Conservation (phyloP, 2,888 invertebrate species). For the Willowsia nigromaculata region DNA sequence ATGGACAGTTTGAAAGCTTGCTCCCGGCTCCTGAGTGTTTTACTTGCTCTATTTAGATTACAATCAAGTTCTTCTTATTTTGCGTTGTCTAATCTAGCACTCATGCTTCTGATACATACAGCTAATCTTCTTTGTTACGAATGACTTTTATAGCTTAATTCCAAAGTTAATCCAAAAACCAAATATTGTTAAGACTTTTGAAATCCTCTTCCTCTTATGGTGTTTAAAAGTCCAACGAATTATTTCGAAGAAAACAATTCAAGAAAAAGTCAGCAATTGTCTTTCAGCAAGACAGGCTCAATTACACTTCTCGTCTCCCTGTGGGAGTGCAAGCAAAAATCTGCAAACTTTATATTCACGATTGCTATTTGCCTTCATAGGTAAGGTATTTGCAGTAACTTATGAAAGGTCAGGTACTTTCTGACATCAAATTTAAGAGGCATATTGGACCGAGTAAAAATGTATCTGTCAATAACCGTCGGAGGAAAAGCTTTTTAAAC, state of each 20-base stretch:
- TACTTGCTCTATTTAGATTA: slow-evolving; percentile 55
- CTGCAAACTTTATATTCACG: neutral
- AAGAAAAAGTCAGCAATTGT: no score
- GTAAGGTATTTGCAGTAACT: neutral
- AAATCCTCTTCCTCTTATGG: no score
- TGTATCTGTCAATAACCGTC: no score
- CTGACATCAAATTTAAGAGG: neutral
- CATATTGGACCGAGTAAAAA: no score
- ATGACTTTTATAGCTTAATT: slow-evolving; percentile 42
- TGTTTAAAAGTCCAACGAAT: no score
- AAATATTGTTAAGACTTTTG: neutral
- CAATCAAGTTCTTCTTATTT: neutral
- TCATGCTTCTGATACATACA: neutral
- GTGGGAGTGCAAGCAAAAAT: neutral
- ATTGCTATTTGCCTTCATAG: slow-evolving; percentile 20
- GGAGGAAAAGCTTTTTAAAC: neutral
- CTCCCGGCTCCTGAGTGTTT: neutral
- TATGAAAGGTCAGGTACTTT: slow-evolving; percentile 51
- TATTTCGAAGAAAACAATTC: no score
- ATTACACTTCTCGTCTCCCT: no score
- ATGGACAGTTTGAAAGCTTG: neutral
- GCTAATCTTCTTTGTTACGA: neutral
- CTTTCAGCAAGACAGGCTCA: no score
- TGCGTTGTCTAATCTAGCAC: neutral
- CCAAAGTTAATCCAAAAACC: neutral